These are phyloP conservation scores for Zenarchopterus dispar DNA, from an alignment of 2,797 vertebrate species.

Conservation along the genomic window DNA sequence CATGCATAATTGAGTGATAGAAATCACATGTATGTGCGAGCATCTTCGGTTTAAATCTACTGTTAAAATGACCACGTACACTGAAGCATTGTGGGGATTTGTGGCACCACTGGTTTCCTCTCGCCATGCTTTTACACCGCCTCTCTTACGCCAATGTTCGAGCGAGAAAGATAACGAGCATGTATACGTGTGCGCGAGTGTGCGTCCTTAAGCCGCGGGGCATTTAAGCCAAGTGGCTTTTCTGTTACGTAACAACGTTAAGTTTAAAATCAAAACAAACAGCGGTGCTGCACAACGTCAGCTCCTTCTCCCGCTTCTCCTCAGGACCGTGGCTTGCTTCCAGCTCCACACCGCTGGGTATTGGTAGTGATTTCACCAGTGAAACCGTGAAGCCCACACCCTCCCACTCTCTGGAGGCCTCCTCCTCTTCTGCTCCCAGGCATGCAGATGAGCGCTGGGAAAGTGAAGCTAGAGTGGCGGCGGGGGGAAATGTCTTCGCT, in stretches of 20 bases:
- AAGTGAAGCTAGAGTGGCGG: conserved; percentile 13
- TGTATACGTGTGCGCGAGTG: background rate
- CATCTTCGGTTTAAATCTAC: conserved; percentile 34
- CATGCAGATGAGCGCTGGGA: conserved; percentile 41
- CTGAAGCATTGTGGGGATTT: background rate
- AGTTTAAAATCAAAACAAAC: conserved; percentile 60
- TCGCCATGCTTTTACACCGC: conserved; percentile 1
- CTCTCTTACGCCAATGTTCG: conserved; percentile 30
- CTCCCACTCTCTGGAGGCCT: conserved; percentile 66
- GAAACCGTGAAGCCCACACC: conserved; percentile 63
- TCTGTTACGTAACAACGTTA: conserved; percentile 54
- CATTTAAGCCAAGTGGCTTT: conserved; percentile 33
- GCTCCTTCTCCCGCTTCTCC: conserved; percentile 4
- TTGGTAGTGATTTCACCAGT: conserved; percentile 74
- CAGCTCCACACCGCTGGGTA: conserved; percentile 49
- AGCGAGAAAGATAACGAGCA: too few relatives aligned
- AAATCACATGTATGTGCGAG: conserved; percentile 35
- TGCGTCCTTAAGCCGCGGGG: conserved; percentile 18
- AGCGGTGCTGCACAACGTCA: conserved; percentile 28
- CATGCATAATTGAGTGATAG: conserved; percentile 50
- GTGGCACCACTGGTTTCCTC: background rate
- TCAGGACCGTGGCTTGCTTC: conserved; percentile 47
- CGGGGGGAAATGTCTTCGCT: conserved; percentile 49
- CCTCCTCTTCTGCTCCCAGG: conserved; percentile 68
- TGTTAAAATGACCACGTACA: background rate